These are phyloP conservation scores for Plebejus anna DNA, from an alignment of 2,888 invertebrate genomes.

Conservation along the genomic window DNA sequence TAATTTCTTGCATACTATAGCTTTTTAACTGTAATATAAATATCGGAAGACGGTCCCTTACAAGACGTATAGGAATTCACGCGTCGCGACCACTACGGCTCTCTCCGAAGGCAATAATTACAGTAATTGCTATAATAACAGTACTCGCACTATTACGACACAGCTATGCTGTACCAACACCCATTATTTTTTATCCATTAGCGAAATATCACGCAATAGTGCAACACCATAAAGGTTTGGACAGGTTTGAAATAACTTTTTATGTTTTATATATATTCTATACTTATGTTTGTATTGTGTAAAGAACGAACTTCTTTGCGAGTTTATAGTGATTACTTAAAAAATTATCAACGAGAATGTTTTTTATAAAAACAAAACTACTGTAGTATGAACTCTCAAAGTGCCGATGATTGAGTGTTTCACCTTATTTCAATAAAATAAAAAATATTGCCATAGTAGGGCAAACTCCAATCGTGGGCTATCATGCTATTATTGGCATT, in stretches of 20 bases:
- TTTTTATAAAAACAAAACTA: too few species aligned
- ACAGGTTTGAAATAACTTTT: slow-evolving; percentile 2
- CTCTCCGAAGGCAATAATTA: slow-evolving; percentile 6
- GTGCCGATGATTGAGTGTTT: too few species aligned
- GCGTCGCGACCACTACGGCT: background rate
- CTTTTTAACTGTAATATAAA: background rate
- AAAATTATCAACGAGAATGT: too few species aligned
- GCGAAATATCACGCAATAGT: slow-evolving; percentile 4
- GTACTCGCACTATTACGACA: slow-evolving; percentile 16
- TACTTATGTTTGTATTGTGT: background rate
- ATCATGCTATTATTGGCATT: too few species aligned
- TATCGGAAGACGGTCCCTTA: background rate
- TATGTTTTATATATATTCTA: background rate
- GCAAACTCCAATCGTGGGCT: too few species aligned
- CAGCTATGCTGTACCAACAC: background rate
- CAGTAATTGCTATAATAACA: slow-evolving; percentile 20
- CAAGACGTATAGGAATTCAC: background rate
- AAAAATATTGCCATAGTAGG: too few species aligned
- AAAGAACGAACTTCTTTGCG: too few species aligned
- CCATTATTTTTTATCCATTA: slow-evolving; percentile 23
- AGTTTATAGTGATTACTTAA: too few species aligned
- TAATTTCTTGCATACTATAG: too few species aligned
- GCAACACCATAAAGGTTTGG: background rate
- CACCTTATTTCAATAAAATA: too few species aligned
- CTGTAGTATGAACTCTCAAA: too few species aligned